Conservation (phyloP, 2,113 vertebrate species). For the Brachionichthys hirsutus region DNA sequence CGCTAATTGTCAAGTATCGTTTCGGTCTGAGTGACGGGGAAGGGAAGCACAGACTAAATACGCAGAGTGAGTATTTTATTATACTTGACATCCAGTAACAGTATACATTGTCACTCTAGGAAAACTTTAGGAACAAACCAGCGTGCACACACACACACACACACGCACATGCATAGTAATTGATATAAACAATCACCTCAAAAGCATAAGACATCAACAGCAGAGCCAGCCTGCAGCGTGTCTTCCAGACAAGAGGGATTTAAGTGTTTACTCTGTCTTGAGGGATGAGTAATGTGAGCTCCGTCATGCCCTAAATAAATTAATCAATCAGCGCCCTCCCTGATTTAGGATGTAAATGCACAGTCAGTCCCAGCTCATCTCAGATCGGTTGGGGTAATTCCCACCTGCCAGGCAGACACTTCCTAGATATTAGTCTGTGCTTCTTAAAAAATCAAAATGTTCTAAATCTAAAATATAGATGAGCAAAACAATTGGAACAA, state of each 20-base stretch:
- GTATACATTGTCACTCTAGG: too few relatives aligned
- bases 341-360: constrained; percentile 10
- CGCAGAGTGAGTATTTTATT: too few relatives aligned
- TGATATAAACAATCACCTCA: too few relatives aligned
- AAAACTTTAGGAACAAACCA: too few relatives aligned
- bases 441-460: constrained; percentile 1
- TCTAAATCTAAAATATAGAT: neutral
- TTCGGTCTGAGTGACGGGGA: too few relatives aligned
- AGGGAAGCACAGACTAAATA: too few relatives aligned
- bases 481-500: neutral
- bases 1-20: too few relatives aligned
- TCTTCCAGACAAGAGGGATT: neutral
- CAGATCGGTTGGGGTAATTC: constrained; percentile 3
- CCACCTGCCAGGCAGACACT: neutral
- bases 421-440: neutral
- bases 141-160: too few relatives aligned
- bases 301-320: neutral
- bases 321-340: neutral
- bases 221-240: neutral
- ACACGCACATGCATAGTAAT: too few relatives aligned
- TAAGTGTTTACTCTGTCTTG: constrained; percentile 1
- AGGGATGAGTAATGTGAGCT: constrained; percentile 11
- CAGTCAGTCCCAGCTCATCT: neutral
- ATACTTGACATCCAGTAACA: too few relatives aligned
- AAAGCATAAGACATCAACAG: too few relatives aligned